Evolutionary conservation across 2,888 invertebrate genomes (phyloP).

Genomic region (Tridacna crocea): DNA sequence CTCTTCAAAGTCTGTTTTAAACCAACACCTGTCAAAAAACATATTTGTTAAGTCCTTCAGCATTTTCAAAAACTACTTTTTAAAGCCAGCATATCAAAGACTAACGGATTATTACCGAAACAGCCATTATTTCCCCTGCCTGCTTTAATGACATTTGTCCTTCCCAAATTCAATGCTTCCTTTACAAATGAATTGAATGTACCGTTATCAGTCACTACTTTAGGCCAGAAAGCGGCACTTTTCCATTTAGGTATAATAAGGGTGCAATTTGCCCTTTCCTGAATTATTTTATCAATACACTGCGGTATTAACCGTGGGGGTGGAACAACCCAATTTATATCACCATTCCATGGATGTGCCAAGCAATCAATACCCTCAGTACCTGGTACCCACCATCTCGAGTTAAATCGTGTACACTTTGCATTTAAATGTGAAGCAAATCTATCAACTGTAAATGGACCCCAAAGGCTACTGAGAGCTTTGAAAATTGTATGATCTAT

Average conservation of each 20-base stretch:
- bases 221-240: conserved; percentile 34
- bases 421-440: conserved; percentile 30
- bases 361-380: conserved; percentile 26
- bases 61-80: neutral
- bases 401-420: conserved; percentile 35
- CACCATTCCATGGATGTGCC: conserved; percentile 18
- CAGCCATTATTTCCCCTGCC: conserved; percentile 11
- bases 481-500: neutral
- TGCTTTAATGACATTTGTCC: neutral
- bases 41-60: neutral
- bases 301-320: conserved; percentile 27
- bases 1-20: conserved; percentile 16
- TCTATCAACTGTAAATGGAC: conserved; percentile 34
- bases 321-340: conserved; percentile 37
- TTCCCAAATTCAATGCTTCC: neutral
- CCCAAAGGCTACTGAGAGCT: conserved; percentile 16
- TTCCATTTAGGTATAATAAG: conserved; percentile 38
- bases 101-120: neutral
- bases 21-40: conserved; percentile 25
- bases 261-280: conserved; percentile 25
- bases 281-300: conserved; percentile 21
- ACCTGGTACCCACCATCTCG: conserved; percentile 29
- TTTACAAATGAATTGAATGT: conserved; percentile 5
- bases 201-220: neutral
- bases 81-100: conserved; percentile 9